These are phyloP conservation scores for Kuschelorhynchus macadamiae DNA, from an alignment of 2,888 invertebrate genomes.

Conservation along the genomic window DNA sequence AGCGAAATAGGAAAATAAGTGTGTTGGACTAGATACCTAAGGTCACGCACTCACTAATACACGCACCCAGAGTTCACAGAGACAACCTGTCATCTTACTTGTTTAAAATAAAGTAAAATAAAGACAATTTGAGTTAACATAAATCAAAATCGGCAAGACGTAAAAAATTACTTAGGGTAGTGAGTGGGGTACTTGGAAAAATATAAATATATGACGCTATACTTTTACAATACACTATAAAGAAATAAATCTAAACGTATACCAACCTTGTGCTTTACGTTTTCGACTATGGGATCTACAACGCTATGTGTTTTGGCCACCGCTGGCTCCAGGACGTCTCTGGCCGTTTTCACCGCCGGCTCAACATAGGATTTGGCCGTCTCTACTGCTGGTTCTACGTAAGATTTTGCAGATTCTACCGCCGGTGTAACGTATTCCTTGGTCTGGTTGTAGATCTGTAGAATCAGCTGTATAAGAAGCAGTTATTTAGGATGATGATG, in stretches of 20 bases:
- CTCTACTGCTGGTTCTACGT: constrained; percentile 62
- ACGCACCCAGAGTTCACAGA: no score
- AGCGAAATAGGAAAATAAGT: no score
- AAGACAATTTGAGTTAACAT: no score
- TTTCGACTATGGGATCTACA: constrained; percentile 61
- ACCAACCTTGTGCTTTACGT: constrained; percentile 50
- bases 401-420: constrained; percentile 54
- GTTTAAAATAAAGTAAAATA: no score
- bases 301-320: constrained; percentile 56
- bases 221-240: no score
- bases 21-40: no score
- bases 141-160: no score
- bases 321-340: constrained; percentile 57
- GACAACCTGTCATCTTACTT: no score
- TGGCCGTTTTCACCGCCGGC: constrained; percentile 60
- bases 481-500: constrained; percentile 48
- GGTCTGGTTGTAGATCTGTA: constrained; percentile 67
- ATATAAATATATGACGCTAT: no score
- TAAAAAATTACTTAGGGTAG: no score
- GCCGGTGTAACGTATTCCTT: constrained; percentile 65
- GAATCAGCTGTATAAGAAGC: constrained; percentile 61
- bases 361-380: constrained; percentile 57
- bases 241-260: neutral
- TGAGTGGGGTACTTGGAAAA: no score
- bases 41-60: no score